Evolutionary conservation across 37 sponge, comb jelly and placozoan species (phyloP), one percentile per base, ranked within the genome.

Genomic region (Beroe ovata): DNA sequence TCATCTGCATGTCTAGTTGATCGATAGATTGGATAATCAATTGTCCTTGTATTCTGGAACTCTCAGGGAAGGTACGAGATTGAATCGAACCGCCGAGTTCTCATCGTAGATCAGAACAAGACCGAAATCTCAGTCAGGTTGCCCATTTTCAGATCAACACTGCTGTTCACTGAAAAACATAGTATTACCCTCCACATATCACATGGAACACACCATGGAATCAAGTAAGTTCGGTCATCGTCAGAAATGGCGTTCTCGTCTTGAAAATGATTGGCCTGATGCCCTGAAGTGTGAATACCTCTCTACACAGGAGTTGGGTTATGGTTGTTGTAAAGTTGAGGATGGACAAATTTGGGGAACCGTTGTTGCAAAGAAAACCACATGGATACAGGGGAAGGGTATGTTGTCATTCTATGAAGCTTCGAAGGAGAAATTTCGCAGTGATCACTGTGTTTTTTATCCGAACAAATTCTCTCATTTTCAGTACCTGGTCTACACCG

Each of bases 151-250:
- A 38, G 11, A 25, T 42, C 84, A 4, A 77, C 84, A 19, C 18
- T 35, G 1, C 21, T 42, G 4, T 20, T 6, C 54, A 39, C 36
- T 18, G 54, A 25, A 8, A 42, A 23, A 19, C 20, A 39, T 2
- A 32, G 36, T 26, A 41, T 77, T 29, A 77, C 41, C 0, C 3
- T 77, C 54, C 84, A 77, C 54, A 6, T 77, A 3, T 77, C 84
- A 4, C 84, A 77, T 25, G 84, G 84, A 20, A 18, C 1, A 11
- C 41, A 22, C 54, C 47, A 77, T 35, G 54, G 54, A 14, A 42
- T 77, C 35, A 1, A 39, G 84, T 77, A 25, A 77, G 84, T 77
- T 41, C 29, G n/a, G n/a, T n/a, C n/a, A n/a, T n/a, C n/a, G n/a
- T n/a, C n/a, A n/a, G n/a, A n/a, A n/a, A n/a, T n/a, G n/a, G n/a